Conservation (phyloP, 2,888 invertebrate genomes). For the Keiferia lycopersicella region DNA sequence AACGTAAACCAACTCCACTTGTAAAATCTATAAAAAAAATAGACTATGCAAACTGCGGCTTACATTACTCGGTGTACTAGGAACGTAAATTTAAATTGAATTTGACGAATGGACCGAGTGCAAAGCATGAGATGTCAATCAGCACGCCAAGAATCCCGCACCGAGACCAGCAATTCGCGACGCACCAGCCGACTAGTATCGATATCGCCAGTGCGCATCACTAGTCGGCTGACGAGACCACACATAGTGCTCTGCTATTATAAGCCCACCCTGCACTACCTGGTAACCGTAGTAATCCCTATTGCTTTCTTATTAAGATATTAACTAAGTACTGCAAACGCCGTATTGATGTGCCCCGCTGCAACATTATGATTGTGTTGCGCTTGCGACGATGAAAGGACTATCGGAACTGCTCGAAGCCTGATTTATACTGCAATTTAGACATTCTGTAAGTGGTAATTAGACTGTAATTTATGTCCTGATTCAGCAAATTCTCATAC, state of each 20-base stretch:
- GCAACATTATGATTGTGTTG: slow-evolving; percentile 45
- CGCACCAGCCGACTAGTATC: slow-evolving; percentile 19
- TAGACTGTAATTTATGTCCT: slow-evolving; percentile 6
- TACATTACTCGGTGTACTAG: no score
- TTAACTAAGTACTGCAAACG: slow-evolving; percentile 74
- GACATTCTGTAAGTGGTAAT: neutral
- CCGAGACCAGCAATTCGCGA: slow-evolving; percentile 10
- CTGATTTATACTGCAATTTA: slow-evolving; percentile 22
- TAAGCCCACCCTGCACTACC: slow-evolving; percentile 58
- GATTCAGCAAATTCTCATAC: neutral
- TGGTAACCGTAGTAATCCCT: slow-evolving; percentile 68
- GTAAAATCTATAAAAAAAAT: no score
- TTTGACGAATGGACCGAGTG: neutral
- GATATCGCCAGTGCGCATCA: slow-evolving; percentile 44
- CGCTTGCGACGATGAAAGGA: slow-evolving; percentile 35
- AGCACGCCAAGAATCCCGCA: slow-evolving; percentile 4
- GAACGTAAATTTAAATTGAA: neutral
- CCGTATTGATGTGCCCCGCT: slow-evolving; percentile 57
- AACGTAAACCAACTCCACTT: no score
- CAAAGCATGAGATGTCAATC: slow-evolving; percentile 12
- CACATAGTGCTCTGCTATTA: slow-evolving; percentile 59
- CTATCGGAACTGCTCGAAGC: slow-evolving; percentile 9
- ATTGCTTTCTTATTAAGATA: slow-evolving; percentile 78
- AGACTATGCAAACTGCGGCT: no score
- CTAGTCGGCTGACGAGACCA: slow-evolving; percentile 56